Conservation (phyloP, 2,888 invertebrate species). For the Cephus pulcher region DNA sequence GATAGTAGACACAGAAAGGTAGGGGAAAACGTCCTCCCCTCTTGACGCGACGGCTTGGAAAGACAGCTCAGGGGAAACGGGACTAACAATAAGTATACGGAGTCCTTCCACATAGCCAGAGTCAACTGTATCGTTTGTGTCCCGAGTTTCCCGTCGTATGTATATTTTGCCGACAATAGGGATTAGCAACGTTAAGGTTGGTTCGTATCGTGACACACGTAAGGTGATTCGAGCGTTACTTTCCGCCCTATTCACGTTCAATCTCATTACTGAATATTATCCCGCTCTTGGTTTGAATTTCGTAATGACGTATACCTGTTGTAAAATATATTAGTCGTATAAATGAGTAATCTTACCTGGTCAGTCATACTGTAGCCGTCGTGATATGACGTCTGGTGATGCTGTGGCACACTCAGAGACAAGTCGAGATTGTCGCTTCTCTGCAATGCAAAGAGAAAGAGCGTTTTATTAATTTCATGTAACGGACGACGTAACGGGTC, state of each 20-base stretch:
- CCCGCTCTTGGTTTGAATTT: neutral
- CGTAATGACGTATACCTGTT: neutral
- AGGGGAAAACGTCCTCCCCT: too few species aligned
- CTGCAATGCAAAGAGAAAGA: conserved; percentile 71
- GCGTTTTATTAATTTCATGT: neutral
- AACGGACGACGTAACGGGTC: neutral
- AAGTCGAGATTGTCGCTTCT: conserved; percentile 82
- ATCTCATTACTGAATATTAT: neutral
- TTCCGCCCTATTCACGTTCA: neutral
- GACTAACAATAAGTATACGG: too few species aligned
- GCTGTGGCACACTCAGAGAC: conserved; percentile 77
- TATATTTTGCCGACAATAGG: neutral
- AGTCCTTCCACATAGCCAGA: too few species aligned
- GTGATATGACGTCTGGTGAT: conserved; percentile 66
- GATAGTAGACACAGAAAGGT: too few species aligned
- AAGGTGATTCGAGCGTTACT: neutral
- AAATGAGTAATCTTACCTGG: conserved; percentile 70
- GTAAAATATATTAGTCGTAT: neutral
- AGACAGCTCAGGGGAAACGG: too few species aligned
- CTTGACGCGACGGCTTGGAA: too few species aligned
- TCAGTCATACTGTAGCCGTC: conserved; percentile 83
- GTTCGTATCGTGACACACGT: neutral
- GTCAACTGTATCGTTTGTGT: conserved; percentile 3
- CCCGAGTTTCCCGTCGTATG: conserved; percentile 6
- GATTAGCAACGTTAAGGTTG: neutral